These are phyloP conservation scores for Julus scanicus DNA, from an alignment of 2,888 invertebrate genomes.

Conservation along the genomic window DNA sequence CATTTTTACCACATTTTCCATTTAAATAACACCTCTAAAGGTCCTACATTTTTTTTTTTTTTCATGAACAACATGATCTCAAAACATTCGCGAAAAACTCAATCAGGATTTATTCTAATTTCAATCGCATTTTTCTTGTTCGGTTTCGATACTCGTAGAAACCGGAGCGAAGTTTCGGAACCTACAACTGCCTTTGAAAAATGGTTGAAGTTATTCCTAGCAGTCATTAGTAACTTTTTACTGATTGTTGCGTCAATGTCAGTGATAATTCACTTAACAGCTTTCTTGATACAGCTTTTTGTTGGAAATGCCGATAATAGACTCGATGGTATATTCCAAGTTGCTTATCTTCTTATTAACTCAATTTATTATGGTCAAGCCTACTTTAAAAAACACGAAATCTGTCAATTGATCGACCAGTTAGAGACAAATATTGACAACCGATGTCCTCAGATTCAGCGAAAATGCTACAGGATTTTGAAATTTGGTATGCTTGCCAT, in stretches of 20 bases:
- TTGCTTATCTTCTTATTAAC: background rate
- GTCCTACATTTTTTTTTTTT: background rate
- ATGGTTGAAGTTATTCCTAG: background rate
- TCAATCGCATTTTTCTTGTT: background rate
- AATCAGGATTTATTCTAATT: background rate
- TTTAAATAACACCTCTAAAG: background rate
- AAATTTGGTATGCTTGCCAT: background rate
- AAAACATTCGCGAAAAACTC: background rate
- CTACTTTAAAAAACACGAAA: background rate
- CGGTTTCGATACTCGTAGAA: background rate
- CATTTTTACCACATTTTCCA: background rate
- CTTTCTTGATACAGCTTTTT: background rate
- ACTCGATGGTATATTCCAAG: background rate
- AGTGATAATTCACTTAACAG: background rate
- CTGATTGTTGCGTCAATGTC: background rate
- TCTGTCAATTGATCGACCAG: background rate
- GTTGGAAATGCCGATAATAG: background rate
- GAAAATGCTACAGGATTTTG: background rate
- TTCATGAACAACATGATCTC: background rate
- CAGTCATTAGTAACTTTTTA: background rate
- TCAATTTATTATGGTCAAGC: background rate
- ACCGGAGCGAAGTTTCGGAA: background rate
- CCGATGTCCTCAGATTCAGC: background rate
- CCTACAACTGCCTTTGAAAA: background rate
- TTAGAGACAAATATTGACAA: background rate